Evolutionary conservation across 2,888 invertebrate species (phyloP).

Genomic region (Herminia tarsipennalis): DNA sequence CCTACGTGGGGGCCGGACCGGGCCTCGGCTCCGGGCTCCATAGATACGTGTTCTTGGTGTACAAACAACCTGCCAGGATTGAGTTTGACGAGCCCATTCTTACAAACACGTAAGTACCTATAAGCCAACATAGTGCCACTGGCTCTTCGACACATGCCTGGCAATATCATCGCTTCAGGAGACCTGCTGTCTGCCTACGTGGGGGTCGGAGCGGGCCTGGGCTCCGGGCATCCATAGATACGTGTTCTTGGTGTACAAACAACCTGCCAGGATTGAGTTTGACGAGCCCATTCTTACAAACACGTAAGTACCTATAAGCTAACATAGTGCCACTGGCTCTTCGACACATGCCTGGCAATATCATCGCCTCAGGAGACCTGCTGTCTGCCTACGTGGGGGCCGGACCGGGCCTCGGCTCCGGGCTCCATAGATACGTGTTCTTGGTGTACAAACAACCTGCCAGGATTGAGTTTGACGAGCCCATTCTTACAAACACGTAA

Average conservation of each 20-base stretch:
- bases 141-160: not conserved
- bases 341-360: not conserved
- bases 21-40: conserved; percentile 86
- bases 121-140: not conserved
- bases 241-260: conserved; percentile 90
- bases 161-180: not conserved
- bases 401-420: conserved; percentile 73
- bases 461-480: conserved; percentile 79
- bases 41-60: conserved; percentile 91
- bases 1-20: not conserved
- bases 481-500: not conserved
- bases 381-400: not conserved
- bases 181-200: not conserved
- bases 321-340: not conserved
- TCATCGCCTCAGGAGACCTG: not conserved
- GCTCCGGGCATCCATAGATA: conserved; percentile 90
- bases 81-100: conserved; percentile 69
- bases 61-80: conserved; percentile 87
- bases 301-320: not conserved
- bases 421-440: conserved; percentile 90
- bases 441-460: conserved; percentile 89
- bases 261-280: conserved; percentile 83
- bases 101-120: not conserved
- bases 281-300: conserved; percentile 55
- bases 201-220: conserved; percentile 39